Percentiles rank a stretch among this genome's conserved stretches.
phyloP scores from a whole-genome alignment of 2,797 vertebrate species.

The Dermochelys coriacea region DNA sequence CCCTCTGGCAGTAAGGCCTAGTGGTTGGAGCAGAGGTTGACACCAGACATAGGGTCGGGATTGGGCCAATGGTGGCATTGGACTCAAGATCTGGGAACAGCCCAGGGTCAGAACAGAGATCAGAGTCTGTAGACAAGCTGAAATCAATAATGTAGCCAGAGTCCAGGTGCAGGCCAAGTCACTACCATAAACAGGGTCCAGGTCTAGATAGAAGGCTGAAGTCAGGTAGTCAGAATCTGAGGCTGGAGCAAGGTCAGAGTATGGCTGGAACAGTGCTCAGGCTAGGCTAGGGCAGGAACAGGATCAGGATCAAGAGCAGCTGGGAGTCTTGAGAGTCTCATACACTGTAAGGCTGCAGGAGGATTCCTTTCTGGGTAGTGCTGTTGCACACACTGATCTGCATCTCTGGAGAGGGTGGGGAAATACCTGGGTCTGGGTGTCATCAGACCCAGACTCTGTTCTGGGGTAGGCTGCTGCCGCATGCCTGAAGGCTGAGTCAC shows the following conservation, averaged over 20 bases:
- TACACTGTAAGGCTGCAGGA: background rate
- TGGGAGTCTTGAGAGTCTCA: background rate
- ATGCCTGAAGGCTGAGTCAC: background rate
- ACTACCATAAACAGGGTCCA: background rate
- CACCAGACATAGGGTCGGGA: background rate
- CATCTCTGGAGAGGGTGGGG: background rate
- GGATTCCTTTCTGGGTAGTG: background rate
- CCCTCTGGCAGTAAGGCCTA: background rate
- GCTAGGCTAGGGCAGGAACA: background rate
- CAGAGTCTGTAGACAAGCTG: background rate
- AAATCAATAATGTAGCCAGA: background rate
- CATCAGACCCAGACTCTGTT: background rate
- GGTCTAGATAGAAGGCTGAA: background rate
- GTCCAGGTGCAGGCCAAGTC: background rate
- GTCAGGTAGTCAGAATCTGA: background rate
- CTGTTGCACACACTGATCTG: background rate
- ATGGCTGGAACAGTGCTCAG: background rate
- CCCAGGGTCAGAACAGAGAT: background rate
- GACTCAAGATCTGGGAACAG: background rate
- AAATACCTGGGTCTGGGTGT: background rate
- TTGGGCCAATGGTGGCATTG: background rate
- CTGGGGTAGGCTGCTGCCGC: background rate
- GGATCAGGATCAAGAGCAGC: background rate
- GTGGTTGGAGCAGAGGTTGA: background rate
- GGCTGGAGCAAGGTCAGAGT: background rate